Evolutionary conservation across 2,888 invertebrate genomes (phyloP), one percentile per base, ranked within the genome.

Genomic region (Drosophila pullipes): DNA sequence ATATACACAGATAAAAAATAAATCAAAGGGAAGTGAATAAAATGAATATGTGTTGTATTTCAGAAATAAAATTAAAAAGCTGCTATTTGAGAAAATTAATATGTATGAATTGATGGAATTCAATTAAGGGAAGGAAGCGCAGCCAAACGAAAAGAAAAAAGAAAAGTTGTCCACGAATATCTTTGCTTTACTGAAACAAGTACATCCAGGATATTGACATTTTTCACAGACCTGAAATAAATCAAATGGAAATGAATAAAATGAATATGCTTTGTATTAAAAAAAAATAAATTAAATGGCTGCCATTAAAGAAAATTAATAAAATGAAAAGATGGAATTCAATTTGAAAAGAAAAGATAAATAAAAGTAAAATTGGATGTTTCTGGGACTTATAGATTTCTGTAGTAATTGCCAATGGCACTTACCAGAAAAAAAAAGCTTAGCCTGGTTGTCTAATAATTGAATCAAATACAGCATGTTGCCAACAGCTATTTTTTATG

Each of bases 391-490:
- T 47, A 16, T 16, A 9, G 7, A 47, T 47, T 25, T 16, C 1
- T 9, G 4, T 9, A 9, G 22, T 22, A 22, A 22, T 31, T 9
- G 31, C 31, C 31, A 31, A 9, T 31, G 31, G 9, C 31, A 9
- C 9, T 31, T 9, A 31, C 9, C 31, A 31, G 2, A 31, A 31
- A 2, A 25, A 31, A 22, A 25, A 16, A 47, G 1, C 3, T 25
- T 4, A 28, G 6, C 16, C 11, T 1, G 10, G 13, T 54, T 7
- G 31, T 13, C 37, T 33, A 47, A 67, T 53, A 52, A 47, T 31
- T 37, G 37, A 67, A 65, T 28, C 37, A 25, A 31, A 28, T 25
- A 30, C 47, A 47, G 16, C 37, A 11, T 53, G 47, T 30, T 54
- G 65, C 16, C 25, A 31, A n/a, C 28, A 13, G 9, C 28, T 31